Evolutionary conservation across 2,113 vertebrate genomes (phyloP).

Genomic region (Benitochromis conjunctus): DNA sequence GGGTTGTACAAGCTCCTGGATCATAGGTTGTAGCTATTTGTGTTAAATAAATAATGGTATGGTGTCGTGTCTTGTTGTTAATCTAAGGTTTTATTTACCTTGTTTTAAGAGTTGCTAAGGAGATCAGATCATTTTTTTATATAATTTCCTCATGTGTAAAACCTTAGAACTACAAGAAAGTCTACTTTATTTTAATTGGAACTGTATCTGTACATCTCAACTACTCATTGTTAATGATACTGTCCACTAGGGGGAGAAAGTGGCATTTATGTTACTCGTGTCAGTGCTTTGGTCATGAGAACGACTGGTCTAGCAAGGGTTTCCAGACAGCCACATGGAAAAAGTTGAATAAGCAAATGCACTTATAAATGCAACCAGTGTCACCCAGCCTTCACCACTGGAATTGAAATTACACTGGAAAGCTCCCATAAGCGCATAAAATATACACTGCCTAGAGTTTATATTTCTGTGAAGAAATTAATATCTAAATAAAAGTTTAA

Average conservation of each 20-base stretch:
- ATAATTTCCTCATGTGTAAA: not conserved
- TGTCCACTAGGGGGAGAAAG: not conserved
- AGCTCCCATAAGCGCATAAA: not conserved
- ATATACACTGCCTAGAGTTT: not conserved
- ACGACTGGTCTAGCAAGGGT: not conserved
- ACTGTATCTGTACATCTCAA: not conserved
- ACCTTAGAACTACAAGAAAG: not conserved
- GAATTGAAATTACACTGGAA: not conserved
- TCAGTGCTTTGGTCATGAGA: not conserved
- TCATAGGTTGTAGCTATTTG: not conserved
- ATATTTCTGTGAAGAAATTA: not conserved
- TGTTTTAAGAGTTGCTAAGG: not conserved
- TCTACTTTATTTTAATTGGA: not conserved
- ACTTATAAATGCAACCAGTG: not conserved
- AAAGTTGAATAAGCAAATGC: not conserved
- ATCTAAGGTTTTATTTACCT: not conserved
- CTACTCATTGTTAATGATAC: not conserved
- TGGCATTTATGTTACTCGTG: not conserved
- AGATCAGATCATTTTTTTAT: rapidly evolving
- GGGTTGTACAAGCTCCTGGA: not conserved
- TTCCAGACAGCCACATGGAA: not conserved
- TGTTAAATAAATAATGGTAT: not conserved
- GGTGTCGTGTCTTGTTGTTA: not conserved
- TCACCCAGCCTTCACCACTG: not conserved
- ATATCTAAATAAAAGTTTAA: not conserved